A percentile compares a stretch with the other conserved stretches of the same genome.
Evolutionary conservation across 1,140 invertebrate species (phyloP).

Genomic region (Microplitis demolitor): DNA sequence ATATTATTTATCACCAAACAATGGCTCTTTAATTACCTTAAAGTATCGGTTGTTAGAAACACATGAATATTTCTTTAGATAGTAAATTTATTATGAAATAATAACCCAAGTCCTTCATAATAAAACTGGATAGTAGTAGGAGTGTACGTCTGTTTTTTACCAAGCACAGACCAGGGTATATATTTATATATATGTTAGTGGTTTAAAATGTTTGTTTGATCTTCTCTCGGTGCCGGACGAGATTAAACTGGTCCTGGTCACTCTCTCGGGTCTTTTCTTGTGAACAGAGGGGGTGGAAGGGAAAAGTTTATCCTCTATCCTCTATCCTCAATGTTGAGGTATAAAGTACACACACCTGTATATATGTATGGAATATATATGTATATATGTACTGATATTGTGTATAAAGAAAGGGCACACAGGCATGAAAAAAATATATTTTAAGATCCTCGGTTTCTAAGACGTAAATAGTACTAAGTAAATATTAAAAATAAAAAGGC

Average conservation of each 20-base stretch:
- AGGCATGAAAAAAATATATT: neutral
- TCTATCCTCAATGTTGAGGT: neutral
- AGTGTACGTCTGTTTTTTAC: too few relatives aligned
- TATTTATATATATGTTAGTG: neutral
- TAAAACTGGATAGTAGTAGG: neutral
- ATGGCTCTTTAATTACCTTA: too few relatives aligned
- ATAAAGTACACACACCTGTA: neutral
- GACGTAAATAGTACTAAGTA: neutral
- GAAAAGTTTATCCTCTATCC: neutral
- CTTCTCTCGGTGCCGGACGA: conserved; percentile 11
- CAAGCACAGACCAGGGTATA: too few relatives aligned
- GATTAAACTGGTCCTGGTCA: conserved; percentile 28
- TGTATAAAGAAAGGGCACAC: neutral
- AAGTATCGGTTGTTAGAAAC: too few relatives aligned
- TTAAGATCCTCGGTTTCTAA: neutral
- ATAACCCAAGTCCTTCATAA: neutral
- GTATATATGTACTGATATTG: too few relatives aligned
- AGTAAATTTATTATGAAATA: too few relatives aligned
- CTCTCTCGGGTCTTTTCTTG: conserved; percentile 7
- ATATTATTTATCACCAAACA: too few relatives aligned
- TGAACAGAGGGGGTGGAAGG: neutral
- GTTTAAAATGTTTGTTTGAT: neutral
- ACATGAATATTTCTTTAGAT: too few relatives aligned
- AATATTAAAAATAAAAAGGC: too few relatives aligned
- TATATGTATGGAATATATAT: too few relatives aligned